Conservation (phyloP, 2,113 vertebrate genomes). For the Dunckerocampus dactyliophorus region DNA sequence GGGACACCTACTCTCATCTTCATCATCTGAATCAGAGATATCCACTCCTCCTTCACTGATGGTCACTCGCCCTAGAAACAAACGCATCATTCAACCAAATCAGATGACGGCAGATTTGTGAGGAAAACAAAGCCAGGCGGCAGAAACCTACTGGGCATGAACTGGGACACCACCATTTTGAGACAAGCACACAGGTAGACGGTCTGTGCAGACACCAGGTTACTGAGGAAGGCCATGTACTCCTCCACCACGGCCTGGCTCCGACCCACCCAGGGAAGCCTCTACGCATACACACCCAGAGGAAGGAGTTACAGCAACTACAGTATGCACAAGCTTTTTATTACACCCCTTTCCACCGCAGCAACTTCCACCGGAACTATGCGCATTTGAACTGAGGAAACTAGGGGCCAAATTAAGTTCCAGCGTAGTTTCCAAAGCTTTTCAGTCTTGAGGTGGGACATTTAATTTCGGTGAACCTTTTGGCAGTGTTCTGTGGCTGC, state of each 20-base stretch:
- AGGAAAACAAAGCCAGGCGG: too few relatives aligned
- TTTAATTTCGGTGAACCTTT: too few relatives aligned
- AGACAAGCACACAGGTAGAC: constrained; percentile 88
- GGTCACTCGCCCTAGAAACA: constrained; percentile 78
- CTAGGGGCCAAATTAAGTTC: too few relatives aligned
- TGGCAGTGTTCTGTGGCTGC: too few relatives aligned
- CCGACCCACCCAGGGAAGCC: constrained; percentile 83
- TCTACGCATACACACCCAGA: constrained; percentile 62
- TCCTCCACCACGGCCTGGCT: constrained; percentile 87
- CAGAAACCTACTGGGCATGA: constrained; percentile 79
- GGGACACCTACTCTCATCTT: constrained; percentile 86
- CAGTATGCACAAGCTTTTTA: not conserved
- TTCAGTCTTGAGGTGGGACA: too few relatives aligned
- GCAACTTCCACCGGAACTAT: too few relatives aligned
- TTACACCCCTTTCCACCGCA: too few relatives aligned
- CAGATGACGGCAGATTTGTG: too few relatives aligned
- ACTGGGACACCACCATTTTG: constrained; percentile 82
- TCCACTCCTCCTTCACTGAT: constrained; percentile 84
- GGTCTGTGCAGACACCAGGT: constrained; percentile 94
- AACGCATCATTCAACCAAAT: not conserved
- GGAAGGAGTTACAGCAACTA: not conserved
- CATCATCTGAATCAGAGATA: constrained; percentile 93
- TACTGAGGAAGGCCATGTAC: constrained; percentile 88
- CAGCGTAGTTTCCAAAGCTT: too few relatives aligned
- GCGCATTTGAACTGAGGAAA: too few relatives aligned